phyloP scores from a whole-genome alignment of 2,113 vertebrate genomes.

The Lota lota region DNA sequence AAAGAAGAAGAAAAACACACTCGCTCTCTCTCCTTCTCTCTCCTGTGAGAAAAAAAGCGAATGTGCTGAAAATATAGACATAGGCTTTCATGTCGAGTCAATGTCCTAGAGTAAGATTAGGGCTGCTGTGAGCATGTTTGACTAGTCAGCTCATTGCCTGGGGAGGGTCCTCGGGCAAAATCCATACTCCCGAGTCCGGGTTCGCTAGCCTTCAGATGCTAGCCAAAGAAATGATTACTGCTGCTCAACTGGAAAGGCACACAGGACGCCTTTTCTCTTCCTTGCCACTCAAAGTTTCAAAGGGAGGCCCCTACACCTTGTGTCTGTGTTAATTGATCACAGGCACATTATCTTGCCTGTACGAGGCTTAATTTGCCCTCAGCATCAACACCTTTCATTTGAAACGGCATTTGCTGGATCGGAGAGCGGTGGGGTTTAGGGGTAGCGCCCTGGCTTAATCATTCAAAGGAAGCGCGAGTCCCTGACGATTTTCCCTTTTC shows the following conservation, averaged over 20 bases:
- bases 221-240: slow-evolving; percentile 70
- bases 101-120: slow-evolving; percentile 82
- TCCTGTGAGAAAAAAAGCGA: slow-evolving; percentile 30
- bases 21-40: slow-evolving; percentile 15
- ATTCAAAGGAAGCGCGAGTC: slow-evolving; percentile 62
- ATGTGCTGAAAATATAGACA: slow-evolving; percentile 53
- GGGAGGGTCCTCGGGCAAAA: slow-evolving; percentile 83
- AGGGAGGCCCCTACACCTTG: slow-evolving; percentile 68
- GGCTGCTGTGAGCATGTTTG: slow-evolving; percentile 79
- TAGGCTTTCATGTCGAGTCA: slow-evolving; percentile 77
- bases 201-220: slow-evolving; percentile 70
- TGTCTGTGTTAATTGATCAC: slow-evolving; percentile 77
- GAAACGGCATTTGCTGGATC: slow-evolving; percentile 63
- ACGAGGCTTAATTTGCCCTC: slow-evolving; percentile 72
- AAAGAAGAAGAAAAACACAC: slow-evolving; percentile 6
- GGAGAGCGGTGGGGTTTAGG: slow-evolving; percentile 5
- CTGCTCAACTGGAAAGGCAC: slow-evolving; percentile 67
- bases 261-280: slow-evolving; percentile 14
- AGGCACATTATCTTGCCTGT: slow-evolving; percentile 73
- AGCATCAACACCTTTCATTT: slow-evolving; percentile 72
- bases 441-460: slow-evolving; percentile 59
- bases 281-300: slow-evolving; percentile 65
- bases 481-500: slow-evolving; percentile 20
- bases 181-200: slow-evolving; percentile 72
- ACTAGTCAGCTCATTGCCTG: slow-evolving; percentile 77